Conservation (phyloP, 1,140 invertebrate species). For the Epicauta chinensis region DNA sequence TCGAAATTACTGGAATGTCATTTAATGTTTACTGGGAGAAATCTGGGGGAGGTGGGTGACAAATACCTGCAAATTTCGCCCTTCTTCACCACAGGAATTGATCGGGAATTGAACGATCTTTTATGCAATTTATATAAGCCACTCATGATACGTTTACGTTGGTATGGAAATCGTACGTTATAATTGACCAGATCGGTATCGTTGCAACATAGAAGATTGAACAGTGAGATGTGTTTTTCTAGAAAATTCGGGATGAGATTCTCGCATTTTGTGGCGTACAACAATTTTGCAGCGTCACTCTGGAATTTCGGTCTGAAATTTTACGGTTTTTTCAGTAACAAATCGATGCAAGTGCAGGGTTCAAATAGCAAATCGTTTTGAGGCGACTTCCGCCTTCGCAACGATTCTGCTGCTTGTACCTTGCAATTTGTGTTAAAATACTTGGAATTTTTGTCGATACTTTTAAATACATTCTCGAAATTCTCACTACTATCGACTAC, state of each 20-base stretch:
- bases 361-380: too few species aligned
- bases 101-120: conserved; percentile 30
- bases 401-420: too few species aligned
- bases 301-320: conserved; percentile 43
- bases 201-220: conserved; percentile 42
- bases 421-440: neutral
- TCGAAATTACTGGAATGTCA: conserved; percentile 28
- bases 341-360: too few species aligned
- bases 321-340: too few species aligned
- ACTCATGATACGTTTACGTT: conserved; percentile 41
- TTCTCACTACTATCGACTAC: neutral
- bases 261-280: conserved; percentile 39
- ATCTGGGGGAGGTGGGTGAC: neutral
- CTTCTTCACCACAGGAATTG: conserved; percentile 25
- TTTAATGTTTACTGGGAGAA: neutral
- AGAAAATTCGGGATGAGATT: conserved; percentile 38
- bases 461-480: neutral
- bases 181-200: conserved; percentile 39
- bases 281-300: conserved; percentile 40
- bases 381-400: too few species aligned
- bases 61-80: conserved; percentile 24
- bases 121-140: conserved; percentile 42
- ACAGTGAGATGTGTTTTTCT: conserved; percentile 39
- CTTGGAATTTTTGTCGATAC: neutral
- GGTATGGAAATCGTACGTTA: conserved; percentile 41